A percentile compares a stretch with the other conserved stretches of the same genome.
These are phyloP conservation scores for Helogale parvula DNA, from an alignment of 2,113 vertebrate species.

Conservation along the genomic window DNA sequence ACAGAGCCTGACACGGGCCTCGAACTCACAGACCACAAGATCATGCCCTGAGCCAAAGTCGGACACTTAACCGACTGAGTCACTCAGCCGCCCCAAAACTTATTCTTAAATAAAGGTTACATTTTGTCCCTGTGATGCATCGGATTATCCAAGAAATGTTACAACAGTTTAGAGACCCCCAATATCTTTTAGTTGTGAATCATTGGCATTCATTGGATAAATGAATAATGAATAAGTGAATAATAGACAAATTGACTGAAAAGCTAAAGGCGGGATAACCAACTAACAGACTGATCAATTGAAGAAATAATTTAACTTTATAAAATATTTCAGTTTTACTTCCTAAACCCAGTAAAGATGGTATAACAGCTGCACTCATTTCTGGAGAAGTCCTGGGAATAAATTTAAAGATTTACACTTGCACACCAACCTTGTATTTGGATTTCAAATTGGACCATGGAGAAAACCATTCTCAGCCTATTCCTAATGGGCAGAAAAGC, in stretches of 20 bases:
- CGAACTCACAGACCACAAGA: no score
- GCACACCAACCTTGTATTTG: no score
- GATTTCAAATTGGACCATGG: no score
- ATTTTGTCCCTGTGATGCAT: not conserved
- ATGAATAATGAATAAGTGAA: not conserved
- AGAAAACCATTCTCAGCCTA: no score
- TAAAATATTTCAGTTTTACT: not conserved
- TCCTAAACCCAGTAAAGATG: not conserved
- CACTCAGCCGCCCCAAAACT: not conserved
- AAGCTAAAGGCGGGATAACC: not conserved
- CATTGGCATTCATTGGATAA: not conserved
- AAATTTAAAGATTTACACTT: no score
- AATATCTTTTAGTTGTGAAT: not conserved
- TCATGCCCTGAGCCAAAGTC: no score
- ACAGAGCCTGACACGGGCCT: no score
- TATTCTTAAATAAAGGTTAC: not conserved
- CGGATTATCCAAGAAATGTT: not conserved
- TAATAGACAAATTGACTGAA: not conserved
- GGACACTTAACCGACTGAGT: no score
- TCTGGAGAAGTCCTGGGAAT: no score
- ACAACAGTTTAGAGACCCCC: not conserved
- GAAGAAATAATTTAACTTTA: slow-evolving; percentile 31
- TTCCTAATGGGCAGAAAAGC: no score
- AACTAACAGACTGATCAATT: not conserved
- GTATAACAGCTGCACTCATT: no score